Evolutionary conservation across 2,888 invertebrate genomes (phyloP).

Genomic region (Crossocerus cetratus): DNA sequence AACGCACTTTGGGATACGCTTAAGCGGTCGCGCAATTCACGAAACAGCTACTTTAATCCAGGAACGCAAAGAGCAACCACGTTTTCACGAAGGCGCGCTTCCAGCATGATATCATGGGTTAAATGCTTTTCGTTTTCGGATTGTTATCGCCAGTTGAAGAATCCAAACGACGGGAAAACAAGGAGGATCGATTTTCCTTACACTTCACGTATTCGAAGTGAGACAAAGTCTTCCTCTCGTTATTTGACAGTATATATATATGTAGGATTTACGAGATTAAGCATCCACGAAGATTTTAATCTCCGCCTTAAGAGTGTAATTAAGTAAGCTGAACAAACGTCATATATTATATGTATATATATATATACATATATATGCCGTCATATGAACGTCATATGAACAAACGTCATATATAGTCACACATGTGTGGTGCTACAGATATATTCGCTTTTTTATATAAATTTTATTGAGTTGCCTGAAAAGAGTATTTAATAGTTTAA

Average conservation of each 20-base stretch:
- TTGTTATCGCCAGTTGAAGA: slow-evolving; percentile 46
- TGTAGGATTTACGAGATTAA: slow-evolving; percentile 36
- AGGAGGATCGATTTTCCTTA: slow-evolving; percentile 46
- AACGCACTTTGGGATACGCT: slow-evolving; percentile 55
- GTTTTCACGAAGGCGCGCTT: slow-evolving; percentile 50
- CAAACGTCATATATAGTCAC: slow-evolving; percentile 32
- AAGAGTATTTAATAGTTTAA: slow-evolving; percentile 63
- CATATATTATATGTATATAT: too few species aligned
- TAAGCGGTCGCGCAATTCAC: slow-evolving; percentile 65
- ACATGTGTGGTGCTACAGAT: slow-evolving; percentile 55
- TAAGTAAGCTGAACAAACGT: slow-evolving; percentile 7
- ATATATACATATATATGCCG: slow-evolving; percentile 31
- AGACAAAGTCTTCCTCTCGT: slow-evolving; percentile 49
- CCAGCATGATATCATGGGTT: slow-evolving; percentile 41
- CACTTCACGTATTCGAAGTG: slow-evolving; percentile 47
- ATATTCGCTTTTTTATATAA: slow-evolving; percentile 58
- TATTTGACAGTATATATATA: slow-evolving; percentile 34
- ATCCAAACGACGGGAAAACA: slow-evolving; percentile 32
- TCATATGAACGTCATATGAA: slow-evolving; percentile 33
- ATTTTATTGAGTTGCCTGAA: slow-evolving; percentile 60
- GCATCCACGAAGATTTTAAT: slow-evolving; percentile 29
- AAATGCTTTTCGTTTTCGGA: slow-evolving; percentile 54
- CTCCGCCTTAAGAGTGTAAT: slow-evolving; percentile 27
- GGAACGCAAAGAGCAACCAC: slow-evolving; percentile 29
- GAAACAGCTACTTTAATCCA: slow-evolving; percentile 62